phyloP scores from a whole-genome alignment of 2,113 vertebrate genomes.

The Rhinichthys klamathensis region DNA sequence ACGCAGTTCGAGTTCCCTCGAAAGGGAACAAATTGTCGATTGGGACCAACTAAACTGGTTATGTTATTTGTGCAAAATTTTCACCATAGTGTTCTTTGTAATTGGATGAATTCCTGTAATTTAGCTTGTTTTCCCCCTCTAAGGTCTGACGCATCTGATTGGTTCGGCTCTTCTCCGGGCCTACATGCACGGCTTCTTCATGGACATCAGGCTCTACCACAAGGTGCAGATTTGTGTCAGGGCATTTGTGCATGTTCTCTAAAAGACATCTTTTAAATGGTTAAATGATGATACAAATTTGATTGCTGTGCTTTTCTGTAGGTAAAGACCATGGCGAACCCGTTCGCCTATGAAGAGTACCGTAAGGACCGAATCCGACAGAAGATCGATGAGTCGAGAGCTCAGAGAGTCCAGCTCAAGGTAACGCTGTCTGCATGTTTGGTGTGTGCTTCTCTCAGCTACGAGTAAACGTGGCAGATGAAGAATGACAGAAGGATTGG shows the following conservation, averaged over 20 bases:
- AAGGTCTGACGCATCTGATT: slow-evolving; percentile 92
- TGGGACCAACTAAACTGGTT: too few species aligned
- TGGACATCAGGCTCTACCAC: slow-evolving; percentile 96
- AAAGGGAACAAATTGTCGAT: too few species aligned
- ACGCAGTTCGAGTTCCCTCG: too few species aligned
- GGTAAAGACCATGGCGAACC: slow-evolving; percentile 96
- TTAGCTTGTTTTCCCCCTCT: neutral
- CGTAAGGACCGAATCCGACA: slow-evolving; percentile 95
- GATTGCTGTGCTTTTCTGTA: slow-evolving; percentile 57
- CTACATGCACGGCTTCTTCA: slow-evolving; percentile 99
- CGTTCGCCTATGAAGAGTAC: slow-evolving; percentile 97
- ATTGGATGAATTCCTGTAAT: neutral
- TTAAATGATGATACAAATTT: neutral
- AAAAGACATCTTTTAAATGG: neutral
- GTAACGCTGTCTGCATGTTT: slow-evolving; percentile 65
- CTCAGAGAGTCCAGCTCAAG: slow-evolving; percentile 91
- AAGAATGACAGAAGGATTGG: neutral
- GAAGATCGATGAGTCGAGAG: slow-evolving; percentile 94
- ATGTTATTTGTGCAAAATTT: too few species aligned
- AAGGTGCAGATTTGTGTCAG: slow-evolving; percentile 74
- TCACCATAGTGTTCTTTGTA: too few species aligned
- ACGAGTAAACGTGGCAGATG: neutral
- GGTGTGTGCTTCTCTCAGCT: neutral
- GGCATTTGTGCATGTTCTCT: neutral
- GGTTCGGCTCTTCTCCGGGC: slow-evolving; percentile 91